Evolutionary conservation across 1,140 invertebrate genomes (phyloP).

Genomic region (Thaumatotibia leucotreta): DNA sequence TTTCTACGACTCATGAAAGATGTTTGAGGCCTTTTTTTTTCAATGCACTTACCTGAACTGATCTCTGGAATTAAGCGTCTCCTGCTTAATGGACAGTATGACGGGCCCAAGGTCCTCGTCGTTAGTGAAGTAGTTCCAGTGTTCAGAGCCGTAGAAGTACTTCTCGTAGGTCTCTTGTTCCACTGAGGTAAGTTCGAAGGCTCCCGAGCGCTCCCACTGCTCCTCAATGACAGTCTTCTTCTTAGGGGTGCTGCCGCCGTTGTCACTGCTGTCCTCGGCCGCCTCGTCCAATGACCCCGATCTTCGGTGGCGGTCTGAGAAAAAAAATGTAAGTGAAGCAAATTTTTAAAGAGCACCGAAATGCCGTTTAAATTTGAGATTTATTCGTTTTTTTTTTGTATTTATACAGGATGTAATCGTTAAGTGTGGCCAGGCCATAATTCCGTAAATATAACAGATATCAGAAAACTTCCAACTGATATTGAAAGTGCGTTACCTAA

Average conservation of each 20-base stretch:
- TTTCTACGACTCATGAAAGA: no score
- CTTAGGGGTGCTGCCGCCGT: slow-evolving; percentile 69
- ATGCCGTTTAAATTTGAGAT: no score
- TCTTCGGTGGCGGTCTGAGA: slow-evolving; percentile 51
- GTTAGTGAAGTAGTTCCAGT: slow-evolving; percentile 99
- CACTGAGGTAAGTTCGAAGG: slow-evolving; percentile 94
- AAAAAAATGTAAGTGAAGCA: slow-evolving; percentile 3
- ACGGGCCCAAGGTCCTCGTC: slow-evolving; percentile 97
- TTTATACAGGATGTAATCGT: no score
- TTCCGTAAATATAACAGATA: no score
- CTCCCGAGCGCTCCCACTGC: slow-evolving; percentile 92
- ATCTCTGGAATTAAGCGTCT: slow-evolving; percentile 93
- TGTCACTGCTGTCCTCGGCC: slow-evolving; percentile 67
- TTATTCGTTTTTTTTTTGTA: no score
- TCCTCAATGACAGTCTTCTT: slow-evolving; percentile 94
- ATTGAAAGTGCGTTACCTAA: no score
- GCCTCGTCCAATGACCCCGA: slow-evolving; percentile 67
- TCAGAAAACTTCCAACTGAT: no score
- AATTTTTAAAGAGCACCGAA: not conserved
- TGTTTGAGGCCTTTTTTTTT: no score
- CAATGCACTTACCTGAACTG: slow-evolving; percentile 85
- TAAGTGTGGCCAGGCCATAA: no score
- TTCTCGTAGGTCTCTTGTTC: slow-evolving; percentile 97
- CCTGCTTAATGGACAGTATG: slow-evolving; percentile 97
- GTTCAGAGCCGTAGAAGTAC: slow-evolving; percentile 96